Evolutionary conservation across 2,797 vertebrate species (phyloP), one percentile per base, ranked within the genome.

Genomic region (Tiaroga cobitis): DNA sequence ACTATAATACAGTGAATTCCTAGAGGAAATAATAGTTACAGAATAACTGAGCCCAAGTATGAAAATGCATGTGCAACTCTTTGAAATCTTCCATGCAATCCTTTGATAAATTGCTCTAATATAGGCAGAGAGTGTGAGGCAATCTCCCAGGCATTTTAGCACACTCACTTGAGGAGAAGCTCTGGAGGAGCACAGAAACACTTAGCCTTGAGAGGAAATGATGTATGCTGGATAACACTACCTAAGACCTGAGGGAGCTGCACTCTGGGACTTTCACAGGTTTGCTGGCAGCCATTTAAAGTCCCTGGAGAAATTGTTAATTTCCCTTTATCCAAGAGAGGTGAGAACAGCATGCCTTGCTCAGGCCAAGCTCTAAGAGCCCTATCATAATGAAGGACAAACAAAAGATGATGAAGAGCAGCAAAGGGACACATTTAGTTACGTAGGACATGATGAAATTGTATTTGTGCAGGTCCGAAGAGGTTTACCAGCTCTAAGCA

Each of bases 321-420:
- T 70, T 79, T 84, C 37, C 54, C 74, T 78, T 68, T 49, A 46
- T 84, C 65, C 65, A 46, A 79, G 65, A 84, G 75, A 70, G 75
- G 75, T 70, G 75, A 84, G 26, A 84, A 84, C n/a, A 51, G 51
- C 11, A 10, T 39, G 61, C 61, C 6, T 0, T 65, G 9, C 65
- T 75, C 56, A 46, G 75, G 90, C 73, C 75, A 85, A 51, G 89
- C 74, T 29, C 86, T 56, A n/a, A 37, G 65, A 84, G 65, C 13
- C 65, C 5, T 43, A n/a, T 41, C 34, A 59, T n/a, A 37, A 32
- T 46, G 54, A 69, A 69, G n/a, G 2, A 6, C 4, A 39, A 37
- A 49, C 39, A 76, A 61, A 67, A 15, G 16, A 46, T 16, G 46
- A 49, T 49, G 8, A 68, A 24, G 19, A 6, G n/a, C 3, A 19